Base-by-base conservation (phyloP, 2,797 vertebrate genomes). In the Cyclopterus lumpus region DNA sequence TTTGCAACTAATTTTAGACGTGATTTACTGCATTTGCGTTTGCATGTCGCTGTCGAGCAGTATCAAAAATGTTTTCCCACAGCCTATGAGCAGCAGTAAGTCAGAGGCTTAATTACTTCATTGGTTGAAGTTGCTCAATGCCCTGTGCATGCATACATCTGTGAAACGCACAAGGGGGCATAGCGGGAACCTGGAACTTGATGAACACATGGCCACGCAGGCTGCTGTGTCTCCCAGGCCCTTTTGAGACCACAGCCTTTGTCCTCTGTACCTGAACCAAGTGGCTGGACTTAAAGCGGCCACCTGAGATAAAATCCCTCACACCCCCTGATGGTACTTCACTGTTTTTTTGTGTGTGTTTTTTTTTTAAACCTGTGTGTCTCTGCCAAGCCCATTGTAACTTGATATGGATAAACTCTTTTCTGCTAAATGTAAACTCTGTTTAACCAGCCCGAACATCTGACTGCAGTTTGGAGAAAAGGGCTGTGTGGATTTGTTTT, bases 1-100 rank as follows among this genome's bases (percentile, higher is more conserved):
- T 88, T 84, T 77, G 71, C 32, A 57, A 74, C 81, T 88, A 55
- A 79, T 84, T 88, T 77, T 73, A 81, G 67, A 80, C 8, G 18
- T 30, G 59, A 77, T 83, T 83, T 77, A 66, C 48, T 28, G 55
- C 48, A 11, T 67, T 83, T 73, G 30, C 44, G 32, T 42, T 49
- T 36, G 20, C 68, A 66, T 73, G 59, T 69, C 63, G 36, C 26
- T 57, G 70, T 11, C 53, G 22, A 61, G 48, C 48, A 51, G 18
- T 68, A 72, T 59, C 69, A 70, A 65, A 73, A 70, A 84, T 30
- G 71, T 79, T 76, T 73, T 81, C 75, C 49, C 62, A 38, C 58
- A 69, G 64, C 38, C 28, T 40, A 15, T 32, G 48, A 73, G 71
- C 44, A 73, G 44, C 58, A 58, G 51, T 20, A 16, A 48, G 58